Evolutionary conservation across 2,113 vertebrate species (phyloP), one percentile per base, ranked within the genome.

Genomic region (Lamprotornis superbus): DNA sequence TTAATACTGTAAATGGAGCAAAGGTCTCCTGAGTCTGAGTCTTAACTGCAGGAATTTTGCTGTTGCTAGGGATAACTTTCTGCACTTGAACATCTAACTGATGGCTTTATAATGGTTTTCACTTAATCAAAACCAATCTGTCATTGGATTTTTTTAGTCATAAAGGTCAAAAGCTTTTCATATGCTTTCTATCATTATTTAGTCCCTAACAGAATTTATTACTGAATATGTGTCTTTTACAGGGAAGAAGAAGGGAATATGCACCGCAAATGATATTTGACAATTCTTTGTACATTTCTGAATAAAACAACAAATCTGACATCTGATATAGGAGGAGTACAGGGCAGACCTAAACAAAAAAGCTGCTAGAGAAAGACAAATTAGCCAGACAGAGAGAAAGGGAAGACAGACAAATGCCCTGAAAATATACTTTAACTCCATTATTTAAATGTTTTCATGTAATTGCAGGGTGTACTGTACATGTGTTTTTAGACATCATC

Each of bases 141-240:
- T 65, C 67, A 65, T 2, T 70, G 35, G 31, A 59, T 7, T 16
- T 67, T 79, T 95, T 87, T 75, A 86, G 87, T 93, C 31, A 42
- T 71, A 75, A 90, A 84, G 86, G 69, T 89, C 73, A 90, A 92
- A 91, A 93, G 5, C 3, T 81, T 95, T 93, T 75, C 47, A 57
- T 59, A 57, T 24, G 19, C 31, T 68, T 68, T 67, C 30, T 57
- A 16, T 86, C 56, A 40, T 90, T 86, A 77, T 56, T 93, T 44
- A 90, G 39, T 33, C 35, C 90, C 52, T 81, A 78, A 60, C 31
- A 83, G n/a, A 63, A 77, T 88, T 35, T 80, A 61, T 70, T 70
- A 61, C 39, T 83, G 33, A 80, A 37, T 93, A 53, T 30, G 3
- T 35, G 24, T 73, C 40, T 23, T n/a, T 91, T 87, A 9, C 40